Conservation (phyloP, 2,888 invertebrate genomes). For the Slavum lentiscoides region DNA sequence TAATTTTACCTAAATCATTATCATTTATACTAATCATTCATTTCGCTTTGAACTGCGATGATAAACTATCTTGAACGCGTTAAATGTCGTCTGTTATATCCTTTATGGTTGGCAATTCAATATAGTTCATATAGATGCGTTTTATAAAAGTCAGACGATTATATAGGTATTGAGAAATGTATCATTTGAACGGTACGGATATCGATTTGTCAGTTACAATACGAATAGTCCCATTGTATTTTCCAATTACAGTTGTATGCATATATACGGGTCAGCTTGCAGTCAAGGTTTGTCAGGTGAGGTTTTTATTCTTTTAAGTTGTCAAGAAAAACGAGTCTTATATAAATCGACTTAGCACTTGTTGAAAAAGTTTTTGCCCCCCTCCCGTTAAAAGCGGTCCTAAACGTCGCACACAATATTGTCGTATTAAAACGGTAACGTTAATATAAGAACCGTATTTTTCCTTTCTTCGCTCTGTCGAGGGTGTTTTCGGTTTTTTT, state of each 20-base stretch:
- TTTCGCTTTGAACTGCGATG: not conserved
- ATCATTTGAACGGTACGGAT: not conserved
- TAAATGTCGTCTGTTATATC: not conserved
- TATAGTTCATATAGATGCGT: not conserved
- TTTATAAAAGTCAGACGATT: not conserved
- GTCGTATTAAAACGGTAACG: conserved; percentile 30
- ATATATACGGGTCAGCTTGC: not conserved
- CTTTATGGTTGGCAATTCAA: not conserved
- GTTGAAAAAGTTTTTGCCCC: conserved; percentile 38
- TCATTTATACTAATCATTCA: not conserved
- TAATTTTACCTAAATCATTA: not conserved
- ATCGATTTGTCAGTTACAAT: not conserved
- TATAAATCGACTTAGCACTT: conserved; percentile 46
- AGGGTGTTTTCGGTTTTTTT: conserved; percentile 21
- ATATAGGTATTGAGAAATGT: not conserved
- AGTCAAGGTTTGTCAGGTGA: conserved; percentile 15
- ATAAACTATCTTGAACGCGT: not conserved
- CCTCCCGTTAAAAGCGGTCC: conserved; percentile 30
- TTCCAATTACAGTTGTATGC: conserved; percentile 25
- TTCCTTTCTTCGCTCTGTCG: conserved; percentile 35
- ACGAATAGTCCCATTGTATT: not conserved
- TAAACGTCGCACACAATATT: conserved; percentile 46
- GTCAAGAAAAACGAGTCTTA: conserved; percentile 14
- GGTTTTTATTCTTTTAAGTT: conserved; percentile 31
- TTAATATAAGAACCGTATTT: conserved; percentile 43